phyloP scores from a whole-genome alignment of 2,113 vertebrate genomes.

The Coreoperca whiteheadi region DNA sequence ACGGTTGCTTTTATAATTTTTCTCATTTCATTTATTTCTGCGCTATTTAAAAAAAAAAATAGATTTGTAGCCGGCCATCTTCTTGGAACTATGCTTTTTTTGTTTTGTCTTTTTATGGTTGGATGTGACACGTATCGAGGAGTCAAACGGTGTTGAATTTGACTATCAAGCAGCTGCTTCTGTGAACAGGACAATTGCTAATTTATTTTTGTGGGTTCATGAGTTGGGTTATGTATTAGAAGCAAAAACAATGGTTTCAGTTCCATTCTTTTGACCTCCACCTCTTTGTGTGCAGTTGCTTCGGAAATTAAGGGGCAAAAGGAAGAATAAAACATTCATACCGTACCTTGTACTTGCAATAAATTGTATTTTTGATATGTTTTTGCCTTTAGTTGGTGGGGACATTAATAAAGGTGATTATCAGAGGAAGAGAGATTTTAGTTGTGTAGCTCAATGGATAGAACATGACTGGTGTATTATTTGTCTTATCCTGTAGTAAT shows the following conservation, averaged over 20 bases:
- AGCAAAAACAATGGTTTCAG: background rate
- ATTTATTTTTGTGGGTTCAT: background rate
- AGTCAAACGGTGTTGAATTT: slow-evolving; percentile 7
- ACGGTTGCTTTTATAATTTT: slow-evolving; percentile 5
- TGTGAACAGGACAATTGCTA: background rate
- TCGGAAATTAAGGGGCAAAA: background rate
- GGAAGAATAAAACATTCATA: background rate
- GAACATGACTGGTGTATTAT: slow-evolving; percentile 2
- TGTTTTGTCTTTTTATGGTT: background rate
- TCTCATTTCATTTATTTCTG: slow-evolving; percentile 1
- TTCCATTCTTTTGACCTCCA: background rate
- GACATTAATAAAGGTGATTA: background rate
- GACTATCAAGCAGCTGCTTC: background rate
- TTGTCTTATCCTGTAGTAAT: slow-evolving; percentile 26
- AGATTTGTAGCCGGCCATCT: background rate
- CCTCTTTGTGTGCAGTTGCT: background rate
- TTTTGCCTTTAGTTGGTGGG: background rate
- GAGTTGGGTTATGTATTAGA: background rate
- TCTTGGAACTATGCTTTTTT: background rate
- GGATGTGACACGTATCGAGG: slow-evolving; percentile 1
- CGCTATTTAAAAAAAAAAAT: background rate
- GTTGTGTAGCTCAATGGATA: slow-evolving; percentile 1
- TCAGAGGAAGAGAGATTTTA: background rate
- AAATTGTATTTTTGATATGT: background rate
- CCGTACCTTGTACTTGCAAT: background rate